Evolutionary conservation across 1,140 invertebrate genomes (phyloP).

Genomic region (Stegodyphus mimosarum): DNA sequence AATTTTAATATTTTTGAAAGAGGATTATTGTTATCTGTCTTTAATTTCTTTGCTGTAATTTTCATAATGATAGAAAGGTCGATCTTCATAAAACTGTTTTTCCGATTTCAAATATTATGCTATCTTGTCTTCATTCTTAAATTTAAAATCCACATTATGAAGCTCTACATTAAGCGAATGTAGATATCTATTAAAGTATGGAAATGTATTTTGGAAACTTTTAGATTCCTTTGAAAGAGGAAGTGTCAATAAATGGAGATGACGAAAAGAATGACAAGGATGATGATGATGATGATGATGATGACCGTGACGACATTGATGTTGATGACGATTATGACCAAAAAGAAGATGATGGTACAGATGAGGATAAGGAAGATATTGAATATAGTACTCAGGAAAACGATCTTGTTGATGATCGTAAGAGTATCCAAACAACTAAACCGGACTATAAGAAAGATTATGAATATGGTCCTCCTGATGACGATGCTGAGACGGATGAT

Average conservation of each 20-base stretch:
- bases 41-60: too few relatives aligned
- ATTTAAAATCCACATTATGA: too few relatives aligned
- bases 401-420: neutral
- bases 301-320: neutral
- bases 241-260: neutral
- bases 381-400: neutral
- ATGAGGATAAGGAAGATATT: neutral
- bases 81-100: too few relatives aligned
- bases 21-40: too few relatives aligned
- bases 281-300: neutral
- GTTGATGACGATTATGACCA: neutral
- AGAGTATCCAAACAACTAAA: neutral
- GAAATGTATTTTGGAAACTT: too few relatives aligned
- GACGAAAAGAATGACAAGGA: constrained; percentile 31
- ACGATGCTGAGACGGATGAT: constrained; percentile 18
- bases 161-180: too few relatives aligned
- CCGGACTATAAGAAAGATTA: neutral
- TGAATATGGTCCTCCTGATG: constrained; percentile 14
- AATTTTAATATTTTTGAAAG: too few relatives aligned
- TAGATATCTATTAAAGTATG: too few relatives aligned
- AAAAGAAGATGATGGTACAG: neutral
- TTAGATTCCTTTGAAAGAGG: too few relatives aligned
- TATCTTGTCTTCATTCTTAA: too few relatives aligned
- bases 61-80: too few relatives aligned
- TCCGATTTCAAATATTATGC: too few relatives aligned